phyloP scores from a whole-genome alignment of 2,888 invertebrate species.

The Cantharis nigra region DNA sequence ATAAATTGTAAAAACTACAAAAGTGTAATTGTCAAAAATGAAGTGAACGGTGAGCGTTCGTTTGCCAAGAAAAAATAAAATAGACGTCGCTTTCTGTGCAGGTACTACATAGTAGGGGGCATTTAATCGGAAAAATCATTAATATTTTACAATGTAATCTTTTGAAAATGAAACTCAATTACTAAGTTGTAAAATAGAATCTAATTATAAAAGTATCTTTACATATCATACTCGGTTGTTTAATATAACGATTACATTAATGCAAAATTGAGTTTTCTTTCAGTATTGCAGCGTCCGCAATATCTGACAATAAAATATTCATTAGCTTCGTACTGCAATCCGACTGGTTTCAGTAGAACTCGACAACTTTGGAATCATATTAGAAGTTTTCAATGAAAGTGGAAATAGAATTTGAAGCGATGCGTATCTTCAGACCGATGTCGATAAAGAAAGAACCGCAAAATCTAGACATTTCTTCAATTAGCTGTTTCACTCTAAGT shows the following conservation, averaged over 20 bases:
- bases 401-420: conserved; percentile 25
- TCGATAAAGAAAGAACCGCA: conserved; percentile 16
- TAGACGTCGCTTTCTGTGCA: background rate
- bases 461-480: conserved; percentile 7
- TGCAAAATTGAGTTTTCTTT: conserved; percentile 22
- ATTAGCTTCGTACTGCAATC: conserved; percentile 22
- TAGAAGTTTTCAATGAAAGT: conserved; percentile 25
- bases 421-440: conserved; percentile 18
- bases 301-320: conserved; percentile 26
- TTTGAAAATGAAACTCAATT: background rate
- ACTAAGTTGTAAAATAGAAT: background rate
- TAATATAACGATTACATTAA: conserved; percentile 20
- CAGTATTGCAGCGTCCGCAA: conserved; percentile 26
- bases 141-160: background rate
- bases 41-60: background rate
- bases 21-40: background rate
- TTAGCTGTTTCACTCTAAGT: background rate
- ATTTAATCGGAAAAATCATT: background rate
- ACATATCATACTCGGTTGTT: conserved; percentile 5
- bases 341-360: conserved; percentile 22
- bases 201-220: background rate
- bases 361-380: conserved; percentile 25
- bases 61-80: background rate
- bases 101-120: background rate
- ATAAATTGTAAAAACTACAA: conserved; percentile 17